Base-by-base conservation (phyloP, 2,888 invertebrate species). In the Papilio demoleus region DNA sequence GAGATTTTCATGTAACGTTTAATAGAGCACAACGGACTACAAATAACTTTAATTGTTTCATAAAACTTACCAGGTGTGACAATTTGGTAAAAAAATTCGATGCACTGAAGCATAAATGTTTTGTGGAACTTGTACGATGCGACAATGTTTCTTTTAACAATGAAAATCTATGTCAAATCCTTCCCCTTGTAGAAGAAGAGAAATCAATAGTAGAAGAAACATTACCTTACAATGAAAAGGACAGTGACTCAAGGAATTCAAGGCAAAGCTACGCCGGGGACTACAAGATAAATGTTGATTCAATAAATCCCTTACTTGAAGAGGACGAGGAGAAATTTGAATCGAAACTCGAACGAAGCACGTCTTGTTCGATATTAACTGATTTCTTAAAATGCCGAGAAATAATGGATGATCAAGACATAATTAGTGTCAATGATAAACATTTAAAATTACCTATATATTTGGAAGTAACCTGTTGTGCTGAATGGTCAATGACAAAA, bases 11-110 rank as follows among this genome's bases (percentile, higher is more conserved):
- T 50, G 36, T n/a, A 17, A 11, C 64, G 9, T 11, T 11, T 50
- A 14, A 27, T 36, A 22, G 14, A 24, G 17, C 42, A 38, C 24
- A 62, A 70, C 65, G 17, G 69, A 45, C 47, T 14, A 53, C 36
- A 47, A 75, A 40, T 50, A 64, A 36, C 17, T 64, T 38, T 19
- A 24, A 68, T 67, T 87, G 86, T 73, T 75, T 71, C 70, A 76
- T 89, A 6, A 80, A 79, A 74, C 72, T 87, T 50, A 67, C 65
- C 1, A 84, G 79, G 63, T 88, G 87, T 70, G 86, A 87, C 42
- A 73, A 81, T 17, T 74, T 87, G 14, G 72, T 81, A n/a, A 76
- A 78, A 70, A 78, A 78, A 70, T 78, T 79, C 67, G 75, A 81
- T 71, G 70, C 73, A 45, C 64, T 75, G 5, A 79, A 77, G 22